Percentiles rank a stretch among this genome's conserved stretches.
Evolutionary conservation across 2,888 invertebrate species (phyloP).

Genomic region (Flexamia atlantica): DNA sequence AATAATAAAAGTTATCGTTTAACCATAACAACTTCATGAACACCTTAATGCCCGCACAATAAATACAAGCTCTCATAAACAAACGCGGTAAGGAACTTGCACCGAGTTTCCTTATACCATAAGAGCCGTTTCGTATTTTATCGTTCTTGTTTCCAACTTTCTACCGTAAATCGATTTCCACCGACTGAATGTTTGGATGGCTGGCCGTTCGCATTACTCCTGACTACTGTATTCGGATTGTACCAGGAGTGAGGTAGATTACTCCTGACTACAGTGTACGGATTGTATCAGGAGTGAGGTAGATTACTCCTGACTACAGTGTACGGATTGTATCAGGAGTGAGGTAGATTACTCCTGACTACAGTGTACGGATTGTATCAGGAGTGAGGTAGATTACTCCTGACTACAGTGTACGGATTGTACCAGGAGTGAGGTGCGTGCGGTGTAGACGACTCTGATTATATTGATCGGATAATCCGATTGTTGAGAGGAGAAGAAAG

Average conservation of each 20-base stretch:
- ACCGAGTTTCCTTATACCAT: no score
- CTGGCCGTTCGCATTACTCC: neutral
- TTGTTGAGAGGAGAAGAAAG: slow-evolving; percentile 25
- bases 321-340: neutral
- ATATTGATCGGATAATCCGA: slow-evolving; percentile 21
- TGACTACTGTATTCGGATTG: neutral
- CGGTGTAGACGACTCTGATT: neutral
- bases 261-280: no score
- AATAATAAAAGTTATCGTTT: no score
- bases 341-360: no score
- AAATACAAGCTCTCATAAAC: no score
- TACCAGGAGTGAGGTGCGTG: neutral
- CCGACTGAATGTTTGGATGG: neutral
- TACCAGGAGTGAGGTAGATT: neutral
- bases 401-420: neutral
- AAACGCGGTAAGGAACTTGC: no score
- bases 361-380: neutral
- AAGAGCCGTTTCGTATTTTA: no score
- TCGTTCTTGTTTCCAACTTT: no score
- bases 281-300: neutral
- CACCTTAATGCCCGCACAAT: no score
- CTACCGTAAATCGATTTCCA: no score
- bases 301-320: no score
- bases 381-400: neutral
- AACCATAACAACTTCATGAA: no score